Conservation (phyloP, 2,797 vertebrate species). For the Gambelia wislizenii region DNA sequence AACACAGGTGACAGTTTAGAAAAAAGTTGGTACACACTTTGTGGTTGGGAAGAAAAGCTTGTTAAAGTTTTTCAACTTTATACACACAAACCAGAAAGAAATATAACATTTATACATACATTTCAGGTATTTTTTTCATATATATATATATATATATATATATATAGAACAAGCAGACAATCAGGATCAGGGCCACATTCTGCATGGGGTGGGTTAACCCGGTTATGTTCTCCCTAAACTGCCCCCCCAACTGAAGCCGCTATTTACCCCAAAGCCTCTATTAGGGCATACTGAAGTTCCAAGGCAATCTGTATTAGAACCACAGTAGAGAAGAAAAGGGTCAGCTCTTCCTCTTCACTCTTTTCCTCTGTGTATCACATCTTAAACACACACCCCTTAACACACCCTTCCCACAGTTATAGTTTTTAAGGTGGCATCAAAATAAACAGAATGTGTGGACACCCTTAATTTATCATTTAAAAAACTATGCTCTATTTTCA, state of each 20-base stretch:
- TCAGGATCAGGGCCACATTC: neutral
- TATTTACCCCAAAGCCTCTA: neutral
- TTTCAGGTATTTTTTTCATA: neutral
- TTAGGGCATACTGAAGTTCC: neutral
- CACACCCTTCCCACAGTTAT: neutral
- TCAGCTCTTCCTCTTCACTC: too few species aligned
- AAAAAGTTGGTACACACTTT: neutral
- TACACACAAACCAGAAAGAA: neutral
- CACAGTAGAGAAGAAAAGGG: neutral
- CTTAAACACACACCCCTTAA: neutral
- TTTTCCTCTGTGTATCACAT: neutral
- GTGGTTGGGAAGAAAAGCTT: neutral
- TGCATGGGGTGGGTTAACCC: too few species aligned
- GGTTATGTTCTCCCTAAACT: too few species aligned
- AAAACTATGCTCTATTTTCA: neutral
- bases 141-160: too few species aligned
- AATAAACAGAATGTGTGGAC: too few species aligned
- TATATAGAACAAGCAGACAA: neutral
- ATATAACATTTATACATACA: neutral
- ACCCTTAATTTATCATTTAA: neutral
- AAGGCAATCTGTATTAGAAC: neutral
- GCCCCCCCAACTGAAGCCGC: too few species aligned
- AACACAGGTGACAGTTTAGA: too few species aligned
- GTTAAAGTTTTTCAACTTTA: neutral
- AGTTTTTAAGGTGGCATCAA: neutral